Evolutionary conservation across 2,888 invertebrate genomes (phyloP), one percentile per base, ranked within the genome.

Genomic region (Philereme vetulata): DNA sequence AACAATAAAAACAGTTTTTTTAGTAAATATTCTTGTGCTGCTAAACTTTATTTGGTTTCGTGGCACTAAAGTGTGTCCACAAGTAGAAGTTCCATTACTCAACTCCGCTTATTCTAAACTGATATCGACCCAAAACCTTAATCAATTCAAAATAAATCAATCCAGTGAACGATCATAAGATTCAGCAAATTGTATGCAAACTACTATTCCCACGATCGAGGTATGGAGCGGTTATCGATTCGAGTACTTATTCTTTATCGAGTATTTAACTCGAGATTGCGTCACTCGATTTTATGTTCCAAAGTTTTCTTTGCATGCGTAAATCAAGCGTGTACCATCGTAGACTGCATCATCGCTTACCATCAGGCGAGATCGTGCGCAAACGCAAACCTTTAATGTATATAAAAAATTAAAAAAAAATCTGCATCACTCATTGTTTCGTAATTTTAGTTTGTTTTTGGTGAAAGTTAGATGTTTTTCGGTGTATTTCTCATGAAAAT

Each of bases 161-260:
- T 45, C 49, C 49, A 43, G 46, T 46, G 46, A 60, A 51, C 63
- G 61, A 59, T 66, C 62, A 62, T 60, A 66, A 71, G 60, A 71
- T 70, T 72, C 73, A 68, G 72, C 72, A 81, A 86, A 86, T 85
- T 78, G 81, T 85, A 86, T 86, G 85, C 85, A 85, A 86, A 85
- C 75, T 78, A 70, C 73, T 74, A 67, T 86, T 86, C 86, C 83
- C 85, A 86, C 85, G 84, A 77, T 78, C 76, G 73, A 73, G 81
- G 82, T 81, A 85, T 84, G 76, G 77, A 74, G 74, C 81, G 81
- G 80, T 85, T 84, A 84, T 83, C 82, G 83, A 78, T 70, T 77
- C 64, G 66, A 50, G 64, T 70, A 70, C 74, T 68, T 76, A 78
- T 78, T 79, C 77, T 74, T 65, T 70, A 71, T 65, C 70, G 68